Evolutionary conservation across 2,113 vertebrate genomes (phyloP).

Genomic region (Ciconia maguari): DNA sequence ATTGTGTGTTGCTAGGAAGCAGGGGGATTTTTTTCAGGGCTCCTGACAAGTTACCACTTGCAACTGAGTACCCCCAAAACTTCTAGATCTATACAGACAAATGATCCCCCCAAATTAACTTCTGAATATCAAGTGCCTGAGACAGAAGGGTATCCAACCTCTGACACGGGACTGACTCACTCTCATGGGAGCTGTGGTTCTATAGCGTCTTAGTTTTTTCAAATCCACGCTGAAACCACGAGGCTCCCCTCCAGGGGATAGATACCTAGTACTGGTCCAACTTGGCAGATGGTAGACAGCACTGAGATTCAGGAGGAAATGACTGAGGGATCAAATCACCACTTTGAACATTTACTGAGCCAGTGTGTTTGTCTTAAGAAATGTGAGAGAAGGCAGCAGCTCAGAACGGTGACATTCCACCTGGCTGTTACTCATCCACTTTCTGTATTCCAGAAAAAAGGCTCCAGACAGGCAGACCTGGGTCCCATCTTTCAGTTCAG

Average conservation of each 20-base stretch:
- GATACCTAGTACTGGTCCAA: not conserved
- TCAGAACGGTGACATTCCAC: not conserved
- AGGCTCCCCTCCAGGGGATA: not conserved
- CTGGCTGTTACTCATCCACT: not conserved
- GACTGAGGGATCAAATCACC: constrained; percentile 39
- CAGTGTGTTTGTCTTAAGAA: not conserved
- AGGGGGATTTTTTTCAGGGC: not conserved
- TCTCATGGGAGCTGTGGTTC: not conserved
- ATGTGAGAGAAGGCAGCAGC: not conserved
- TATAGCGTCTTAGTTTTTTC: not conserved
- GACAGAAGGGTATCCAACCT: not conserved
- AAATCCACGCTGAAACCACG: not conserved
- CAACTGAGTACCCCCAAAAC: not conserved
- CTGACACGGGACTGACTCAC: not conserved
- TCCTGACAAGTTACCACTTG: not conserved
- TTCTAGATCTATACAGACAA: not conserved
- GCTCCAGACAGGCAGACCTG: not conserved
- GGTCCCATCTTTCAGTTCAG: not conserved
- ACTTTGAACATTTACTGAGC: not conserved
- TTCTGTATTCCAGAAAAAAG: not conserved
- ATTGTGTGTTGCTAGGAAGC: not conserved
- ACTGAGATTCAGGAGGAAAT: constrained; percentile 17
- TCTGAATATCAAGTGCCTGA: not conserved
- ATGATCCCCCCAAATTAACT: not conserved
- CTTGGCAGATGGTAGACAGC: not conserved